Base-by-base conservation (phyloP, 2,113 vertebrate species). In the Xenotilapia caudafasciata region DNA sequence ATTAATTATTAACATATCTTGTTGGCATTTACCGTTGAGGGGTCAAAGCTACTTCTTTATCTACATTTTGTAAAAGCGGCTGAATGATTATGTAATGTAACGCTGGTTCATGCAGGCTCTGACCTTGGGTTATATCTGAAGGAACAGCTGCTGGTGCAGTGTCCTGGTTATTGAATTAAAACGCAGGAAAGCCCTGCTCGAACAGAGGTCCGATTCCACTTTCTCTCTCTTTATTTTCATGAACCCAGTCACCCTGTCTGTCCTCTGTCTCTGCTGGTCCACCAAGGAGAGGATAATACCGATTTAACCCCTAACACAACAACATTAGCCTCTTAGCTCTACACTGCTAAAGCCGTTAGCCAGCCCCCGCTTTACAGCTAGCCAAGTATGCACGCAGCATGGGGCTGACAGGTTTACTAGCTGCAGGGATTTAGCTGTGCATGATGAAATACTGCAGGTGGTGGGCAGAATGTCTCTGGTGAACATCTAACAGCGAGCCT, bases 261-360 rank as follows among this genome's bases (percentile, higher is more conserved):
- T 88, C 90, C 79, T 82, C 79, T 23, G 79, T 31, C 58, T 88
- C 65, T 82, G 88, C 85, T 40, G 85, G 49, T 91, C 62, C 79
- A 87, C 73, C 62, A 47, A 13, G 54, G 45, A 84, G 88, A 28
- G 79, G 92, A 89, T 92, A 92, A 94, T 89, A 85, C 87, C 21
- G 28, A 81, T 92, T 94, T 92, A 95, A 87, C 85, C 90, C 88
- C 56, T 79, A 87, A 83, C 90, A 83, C 82, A 35, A 17, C 26
- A 8, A 21, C 83, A 79, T 92, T 89, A 94, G 93, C 92, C 92
- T 94, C 91, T 95, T 92, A 93, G 92, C 90, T 87, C 73, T n/a
- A 84, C 75, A 35, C 26, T 8, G 10, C 75, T 88, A 86, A 92
- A 91, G 83, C 88, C 2, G 79, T 82, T 90, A 82, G 75, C 70